Base-by-base conservation (phyloP, 1,140 invertebrate species). In the Oncopodura yosiiana region DNA sequence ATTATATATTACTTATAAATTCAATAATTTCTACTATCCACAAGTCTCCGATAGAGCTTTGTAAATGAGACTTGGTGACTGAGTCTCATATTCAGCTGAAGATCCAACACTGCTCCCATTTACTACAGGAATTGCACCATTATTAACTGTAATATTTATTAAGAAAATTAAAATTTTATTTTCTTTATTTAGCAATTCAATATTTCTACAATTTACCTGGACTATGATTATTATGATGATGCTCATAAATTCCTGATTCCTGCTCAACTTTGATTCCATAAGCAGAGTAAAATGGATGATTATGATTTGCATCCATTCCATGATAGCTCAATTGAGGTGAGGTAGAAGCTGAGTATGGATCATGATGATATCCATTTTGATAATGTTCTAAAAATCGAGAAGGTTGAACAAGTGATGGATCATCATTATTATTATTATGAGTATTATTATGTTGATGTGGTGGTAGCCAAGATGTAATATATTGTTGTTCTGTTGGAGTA, bases 21-120 rank as follows among this genome's bases (percentile, higher is more conserved):
- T n/a, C n/a, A n/a, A n/a, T n/a, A n/a, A n/a, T n/a, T n/a, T n/a
- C n/a, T n/a, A n/a, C n/a, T n/a, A n/a, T n/a, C n/a, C 26, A 53
- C 53, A 56, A 26, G 53, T 54, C 32, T 59, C 53, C 18, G 56
- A 56, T 9, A 62, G 53, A 41, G 61, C 61, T 32, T 62, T 62
- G 36, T 34, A 62, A 34, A 62, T 62, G 41, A 62, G 61, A 62
- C 61, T 62, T 12, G 60, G 58, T 8, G 56, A 49, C 41, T 53
- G 52, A 36, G 26, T 46, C 8, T 53, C 52, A 34, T 53, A 53
- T 27, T 53, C 52, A 16, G n/a, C n/a, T n/a, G n/a, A n/a, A 27
- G 24, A 37, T 24, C 34, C 37, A 49, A 26, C 26, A 23, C 30
- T 49, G 26, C 27, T 34, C 30, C 36, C 26, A 49, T 39, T 42